These are phyloP conservation scores for Rynchops niger DNA, from an alignment of 2,113 vertebrate species.

Conservation along the genomic window DNA sequence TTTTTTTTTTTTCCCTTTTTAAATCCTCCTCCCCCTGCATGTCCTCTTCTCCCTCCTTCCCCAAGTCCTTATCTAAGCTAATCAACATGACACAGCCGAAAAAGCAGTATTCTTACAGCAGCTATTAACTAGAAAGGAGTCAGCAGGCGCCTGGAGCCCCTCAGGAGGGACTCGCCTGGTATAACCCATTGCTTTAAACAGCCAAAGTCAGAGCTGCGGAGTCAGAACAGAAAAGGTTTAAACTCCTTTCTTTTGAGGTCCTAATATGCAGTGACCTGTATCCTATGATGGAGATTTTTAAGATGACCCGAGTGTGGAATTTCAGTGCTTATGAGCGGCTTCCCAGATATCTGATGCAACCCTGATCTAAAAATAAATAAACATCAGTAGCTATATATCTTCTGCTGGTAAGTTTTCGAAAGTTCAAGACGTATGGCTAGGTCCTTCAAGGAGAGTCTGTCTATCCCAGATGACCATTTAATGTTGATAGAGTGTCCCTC, in stretches of 20 bases:
- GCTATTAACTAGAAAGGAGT: conserved; percentile 15
- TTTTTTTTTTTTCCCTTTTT: background rate
- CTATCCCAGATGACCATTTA: background rate
- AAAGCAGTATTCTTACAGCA: conserved; percentile 11
- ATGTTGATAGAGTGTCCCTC: background rate
- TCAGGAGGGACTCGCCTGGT: background rate
- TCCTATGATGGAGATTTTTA: background rate
- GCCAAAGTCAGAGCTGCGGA: background rate
- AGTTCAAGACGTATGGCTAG: fast-evolving
- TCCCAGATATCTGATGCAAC: background rate
- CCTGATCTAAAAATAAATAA: background rate
- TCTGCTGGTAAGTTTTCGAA: background rate
- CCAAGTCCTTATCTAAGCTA: conserved; percentile 24
- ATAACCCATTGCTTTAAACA: background rate
- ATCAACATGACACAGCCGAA: conserved; percentile 3
- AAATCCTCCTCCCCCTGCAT: background rate
- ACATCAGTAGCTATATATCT: fast-evolving
- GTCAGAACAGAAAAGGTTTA: background rate
- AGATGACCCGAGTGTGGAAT: background rate
- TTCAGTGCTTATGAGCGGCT: background rate
- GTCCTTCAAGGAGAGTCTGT: background rate
- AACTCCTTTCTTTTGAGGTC: background rate
- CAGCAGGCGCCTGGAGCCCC: background rate
- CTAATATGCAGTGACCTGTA: background rate
- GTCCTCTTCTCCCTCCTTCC: background rate